phyloP scores from a whole-genome alignment of 1,140 invertebrate species.

The Drosophila ficusphila region DNA sequence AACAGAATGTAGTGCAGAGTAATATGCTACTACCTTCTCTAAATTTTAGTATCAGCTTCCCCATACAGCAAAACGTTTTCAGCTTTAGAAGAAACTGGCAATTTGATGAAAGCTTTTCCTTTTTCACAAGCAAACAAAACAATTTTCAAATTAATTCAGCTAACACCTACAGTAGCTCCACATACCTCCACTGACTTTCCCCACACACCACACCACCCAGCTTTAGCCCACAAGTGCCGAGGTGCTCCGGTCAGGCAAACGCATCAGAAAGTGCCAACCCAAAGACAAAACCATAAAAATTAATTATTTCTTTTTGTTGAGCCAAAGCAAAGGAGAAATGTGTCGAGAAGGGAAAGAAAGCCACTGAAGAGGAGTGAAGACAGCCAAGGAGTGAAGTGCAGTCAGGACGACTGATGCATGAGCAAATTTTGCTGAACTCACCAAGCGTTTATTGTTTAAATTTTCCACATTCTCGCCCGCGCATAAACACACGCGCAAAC shows the following conservation, averaged over 20 bases:
- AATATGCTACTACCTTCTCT: not conserved
- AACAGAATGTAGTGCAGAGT: too few relatives aligned
- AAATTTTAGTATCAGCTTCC: too few relatives aligned
- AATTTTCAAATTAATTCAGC: constrained; percentile 59
- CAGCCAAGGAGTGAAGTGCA: constrained; percentile 33
- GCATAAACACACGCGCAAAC: not conserved
- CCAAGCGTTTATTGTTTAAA: constrained; percentile 65
- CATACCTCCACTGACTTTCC: not conserved
- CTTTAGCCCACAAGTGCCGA: not conserved
- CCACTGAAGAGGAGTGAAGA: constrained; percentile 15
- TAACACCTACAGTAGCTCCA: constrained; percentile 54
- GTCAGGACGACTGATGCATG: constrained; percentile 59
- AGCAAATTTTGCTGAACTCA: constrained; percentile 59
- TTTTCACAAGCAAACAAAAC: constrained; percentile 1
- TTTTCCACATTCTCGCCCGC: constrained; percentile 35
- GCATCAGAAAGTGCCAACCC: constrained; percentile 30
- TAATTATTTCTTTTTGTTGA: constrained; percentile 66
- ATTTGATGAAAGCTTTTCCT: constrained; percentile 10
- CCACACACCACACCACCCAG: not conserved
- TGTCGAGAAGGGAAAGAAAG: constrained; percentile 26
- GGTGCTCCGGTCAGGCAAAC: not conserved
- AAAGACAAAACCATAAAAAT: constrained; percentile 63
- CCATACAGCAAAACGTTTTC: not conserved
- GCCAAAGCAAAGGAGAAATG: constrained; percentile 23
- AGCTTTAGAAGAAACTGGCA: too few relatives aligned